A percentile compares a stretch with the other conserved stretches of the same genome.
These are phyloP conservation scores for Carduelis carduelis DNA, from an alignment of 2,797 vertebrate genomes.

Conservation along the genomic window DNA sequence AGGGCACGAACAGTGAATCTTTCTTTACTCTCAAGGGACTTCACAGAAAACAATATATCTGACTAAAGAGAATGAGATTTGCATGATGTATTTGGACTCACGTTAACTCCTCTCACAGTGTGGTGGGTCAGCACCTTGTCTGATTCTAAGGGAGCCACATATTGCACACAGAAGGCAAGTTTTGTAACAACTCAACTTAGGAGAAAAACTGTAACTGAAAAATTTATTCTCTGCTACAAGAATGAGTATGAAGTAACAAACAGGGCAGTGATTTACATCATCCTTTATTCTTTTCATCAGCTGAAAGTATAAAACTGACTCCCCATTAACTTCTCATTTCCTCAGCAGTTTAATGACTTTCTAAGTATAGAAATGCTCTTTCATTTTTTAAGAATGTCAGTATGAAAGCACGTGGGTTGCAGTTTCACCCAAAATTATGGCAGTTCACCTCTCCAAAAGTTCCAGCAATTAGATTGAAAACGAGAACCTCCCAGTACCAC, in stretches of 20 bases:
- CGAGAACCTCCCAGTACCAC: background rate
- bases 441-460: background rate
- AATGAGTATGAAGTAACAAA: background rate
- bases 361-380: background rate
- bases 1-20: background rate
- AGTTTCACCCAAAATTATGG: background rate
- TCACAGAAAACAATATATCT: background rate
- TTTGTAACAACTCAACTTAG: background rate
- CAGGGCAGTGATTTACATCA: background rate
- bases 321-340: background rate
- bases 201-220: background rate
- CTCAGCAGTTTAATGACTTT: background rate
- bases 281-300: conserved; percentile 18
- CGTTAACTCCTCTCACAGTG: accelerated
- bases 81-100: background rate
- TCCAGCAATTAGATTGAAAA: background rate
- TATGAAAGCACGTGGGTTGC: background rate
- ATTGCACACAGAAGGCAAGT: background rate
- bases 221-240: background rate
- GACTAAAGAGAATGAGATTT: background rate
- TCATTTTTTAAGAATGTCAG: background rate
- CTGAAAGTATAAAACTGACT: background rate
- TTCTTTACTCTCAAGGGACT: background rate
- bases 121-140: background rate
- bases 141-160: background rate